Conservation (phyloP, 2,113 vertebrate species). For the Zeus faber region DNA sequence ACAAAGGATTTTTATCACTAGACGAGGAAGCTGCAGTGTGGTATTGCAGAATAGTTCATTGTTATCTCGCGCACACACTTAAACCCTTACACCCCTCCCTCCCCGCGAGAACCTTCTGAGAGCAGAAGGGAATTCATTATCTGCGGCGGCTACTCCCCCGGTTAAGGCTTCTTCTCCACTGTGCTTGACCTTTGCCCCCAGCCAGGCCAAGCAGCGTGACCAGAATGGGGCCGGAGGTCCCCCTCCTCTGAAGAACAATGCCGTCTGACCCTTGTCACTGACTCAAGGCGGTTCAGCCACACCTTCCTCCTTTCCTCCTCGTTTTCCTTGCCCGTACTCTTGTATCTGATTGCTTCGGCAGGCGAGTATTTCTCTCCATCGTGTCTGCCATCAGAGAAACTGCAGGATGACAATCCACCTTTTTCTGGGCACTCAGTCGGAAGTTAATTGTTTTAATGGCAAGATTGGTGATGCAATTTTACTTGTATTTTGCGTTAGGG, state of each 20-base stretch:
- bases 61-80: slow-evolving; percentile 56
- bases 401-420: slow-evolving; percentile 34
- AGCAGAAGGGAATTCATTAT: slow-evolving; percentile 20
- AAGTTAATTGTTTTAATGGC: no score
- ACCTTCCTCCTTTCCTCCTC: slow-evolving; percentile 6
- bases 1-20: slow-evolving; percentile 96
- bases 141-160: slow-evolving; percentile 5
- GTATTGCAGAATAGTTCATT: slow-evolving; percentile 75
- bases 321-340: neutral
- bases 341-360: neutral
- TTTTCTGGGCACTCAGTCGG: no score
- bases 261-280: neutral
- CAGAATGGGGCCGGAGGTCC: neutral
- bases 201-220: slow-evolving; percentile 15
- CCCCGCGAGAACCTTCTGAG: slow-evolving; percentile 14
- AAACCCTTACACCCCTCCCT: slow-evolving; percentile 6
- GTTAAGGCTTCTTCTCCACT: neutral
- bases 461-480: slow-evolving; percentile 26
- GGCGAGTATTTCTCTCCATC: neutral
- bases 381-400: slow-evolving; percentile 6
- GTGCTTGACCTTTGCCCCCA: slow-evolving; percentile 1
- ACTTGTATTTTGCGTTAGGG: slow-evolving; percentile 3
- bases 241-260: neutral
- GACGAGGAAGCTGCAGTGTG: slow-evolving; percentile 83
- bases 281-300: slow-evolving; percentile 18